Conservation (phyloP, 2,113 vertebrate genomes). For the Taxidea taxus region DNA sequence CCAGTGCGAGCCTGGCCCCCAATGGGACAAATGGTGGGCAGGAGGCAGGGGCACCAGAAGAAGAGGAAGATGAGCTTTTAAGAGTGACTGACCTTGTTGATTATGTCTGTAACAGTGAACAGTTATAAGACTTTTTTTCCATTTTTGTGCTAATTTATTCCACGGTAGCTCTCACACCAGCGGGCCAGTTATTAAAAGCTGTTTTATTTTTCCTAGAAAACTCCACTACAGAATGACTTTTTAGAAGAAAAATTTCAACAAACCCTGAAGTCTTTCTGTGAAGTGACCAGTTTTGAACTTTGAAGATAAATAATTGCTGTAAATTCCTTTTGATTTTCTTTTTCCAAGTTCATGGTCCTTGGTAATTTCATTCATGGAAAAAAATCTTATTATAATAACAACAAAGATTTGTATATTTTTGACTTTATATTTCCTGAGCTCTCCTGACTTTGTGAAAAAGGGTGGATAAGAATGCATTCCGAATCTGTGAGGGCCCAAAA, state of each 20-base stretch:
- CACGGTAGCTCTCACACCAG: slow-evolving; percentile 89
- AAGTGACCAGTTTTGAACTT: slow-evolving; percentile 88
- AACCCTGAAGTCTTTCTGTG: slow-evolving; percentile 87
- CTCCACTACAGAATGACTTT: slow-evolving; percentile 88
- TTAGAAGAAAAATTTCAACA: slow-evolving; percentile 87
- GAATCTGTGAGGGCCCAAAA: slow-evolving; percentile 82
- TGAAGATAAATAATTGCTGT: slow-evolving; percentile 84
- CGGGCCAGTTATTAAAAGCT: slow-evolving; percentile 90
- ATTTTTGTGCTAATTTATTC: slow-evolving; percentile 90
- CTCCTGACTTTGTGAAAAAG: slow-evolving; percentile 83
- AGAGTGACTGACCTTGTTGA: slow-evolving; percentile 96
- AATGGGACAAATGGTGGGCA: slow-evolving; percentile 88
- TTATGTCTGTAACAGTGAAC: slow-evolving; percentile 97
- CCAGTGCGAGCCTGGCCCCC: slow-evolving; percentile 84
- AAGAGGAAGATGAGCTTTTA: slow-evolving; percentile 98
- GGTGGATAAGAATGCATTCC: slow-evolving; percentile 87
- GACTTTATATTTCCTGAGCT: slow-evolving; percentile 89
- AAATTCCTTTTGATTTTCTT: slow-evolving; percentile 86
- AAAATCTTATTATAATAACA: slow-evolving; percentile 85
- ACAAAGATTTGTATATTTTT: slow-evolving; percentile 89
- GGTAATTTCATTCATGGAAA: slow-evolving; percentile 82
- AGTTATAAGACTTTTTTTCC: slow-evolving; percentile 92
- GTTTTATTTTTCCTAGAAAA: slow-evolving; percentile 90
- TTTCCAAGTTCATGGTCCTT: slow-evolving; percentile 87
- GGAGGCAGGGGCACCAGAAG: slow-evolving; percentile 88